Percentiles rank a stretch among this genome's conserved stretches.
These are phyloP conservation scores for Trogon melanurus DNA, from an alignment of 2,113 vertebrate species.

Conservation along the genomic window DNA sequence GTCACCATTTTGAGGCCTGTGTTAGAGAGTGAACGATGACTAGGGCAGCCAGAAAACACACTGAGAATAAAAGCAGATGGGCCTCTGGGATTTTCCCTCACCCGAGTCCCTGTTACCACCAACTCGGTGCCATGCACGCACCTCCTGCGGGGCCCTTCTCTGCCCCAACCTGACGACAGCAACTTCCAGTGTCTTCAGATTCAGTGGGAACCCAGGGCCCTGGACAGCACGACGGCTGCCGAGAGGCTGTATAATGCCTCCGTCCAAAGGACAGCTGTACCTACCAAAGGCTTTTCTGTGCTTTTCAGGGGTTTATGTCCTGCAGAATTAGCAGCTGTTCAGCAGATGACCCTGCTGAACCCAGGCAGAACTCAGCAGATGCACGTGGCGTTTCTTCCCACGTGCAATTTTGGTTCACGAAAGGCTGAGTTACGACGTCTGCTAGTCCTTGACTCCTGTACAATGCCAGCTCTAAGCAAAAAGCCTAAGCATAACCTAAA, in stretches of 20 bases:
- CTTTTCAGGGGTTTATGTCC: not conserved
- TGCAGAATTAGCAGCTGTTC: not conserved
- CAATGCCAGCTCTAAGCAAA: not conserved
- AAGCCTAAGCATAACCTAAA: not conserved
- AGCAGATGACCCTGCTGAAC: not conserved
- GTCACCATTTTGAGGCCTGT: not conserved
- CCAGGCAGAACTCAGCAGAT: not conserved
- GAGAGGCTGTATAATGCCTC: not conserved
- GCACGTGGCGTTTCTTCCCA: not conserved
- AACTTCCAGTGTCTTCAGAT: not conserved
- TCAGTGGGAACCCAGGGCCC: not conserved
- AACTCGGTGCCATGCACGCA: rapidly evolving
- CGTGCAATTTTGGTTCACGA: rapidly evolving
- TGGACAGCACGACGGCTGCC: not conserved
- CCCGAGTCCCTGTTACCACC: not conserved
- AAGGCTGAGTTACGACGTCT: not conserved
- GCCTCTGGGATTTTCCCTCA: not conserved
- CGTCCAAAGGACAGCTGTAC: not conserved
- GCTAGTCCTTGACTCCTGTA: not conserved
- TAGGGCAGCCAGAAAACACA: not conserved
- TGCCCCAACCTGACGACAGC: not conserved
- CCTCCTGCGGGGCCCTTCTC: not conserved
- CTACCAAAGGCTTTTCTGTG: not conserved
- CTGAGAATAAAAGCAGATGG: not conserved
- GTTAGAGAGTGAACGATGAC: not conserved